Evolutionary conservation across 2,888 invertebrate genomes (phyloP).

Genomic region (Acronicta aceris): DNA sequence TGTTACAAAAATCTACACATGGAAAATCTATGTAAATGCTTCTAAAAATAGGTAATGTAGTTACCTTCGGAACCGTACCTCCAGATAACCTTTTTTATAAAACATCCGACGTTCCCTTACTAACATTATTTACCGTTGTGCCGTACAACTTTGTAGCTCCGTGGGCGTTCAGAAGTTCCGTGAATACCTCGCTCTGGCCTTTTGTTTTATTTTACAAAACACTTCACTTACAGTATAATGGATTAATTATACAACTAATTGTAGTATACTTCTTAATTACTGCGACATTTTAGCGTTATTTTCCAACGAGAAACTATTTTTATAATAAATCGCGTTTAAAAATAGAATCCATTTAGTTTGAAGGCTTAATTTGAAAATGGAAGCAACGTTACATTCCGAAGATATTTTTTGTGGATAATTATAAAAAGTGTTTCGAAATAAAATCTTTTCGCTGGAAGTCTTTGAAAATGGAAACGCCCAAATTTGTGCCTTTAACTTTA

Average conservation of each 20-base stretch:
- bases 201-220: slow-evolving; percentile 46
- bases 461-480: too few species aligned
- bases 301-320: slow-evolving; percentile 26
- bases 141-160: slow-evolving; percentile 26
- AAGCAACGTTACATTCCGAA: slow-evolving; percentile 4
- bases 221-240: slow-evolving; percentile 43
- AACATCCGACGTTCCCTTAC: neutral
- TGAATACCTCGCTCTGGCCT: slow-evolving; percentile 28
- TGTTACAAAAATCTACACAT: too few species aligned
- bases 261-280: slow-evolving; percentile 33
- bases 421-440: too few species aligned
- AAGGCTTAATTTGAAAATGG: slow-evolving; percentile 7
- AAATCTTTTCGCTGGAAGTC: too few species aligned
- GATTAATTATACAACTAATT: slow-evolving; percentile 49
- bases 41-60: too few species aligned
- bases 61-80: neutral
- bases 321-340: slow-evolving; percentile 13
- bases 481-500: too few species aligned
- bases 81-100: slow-evolving; percentile 14
- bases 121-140: slow-evolving; percentile 22
- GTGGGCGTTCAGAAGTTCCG: slow-evolving; percentile 29
- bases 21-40: too few species aligned
- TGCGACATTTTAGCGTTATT: slow-evolving; percentile 29
- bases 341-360: slow-evolving; percentile 11
- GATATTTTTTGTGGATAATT: neutral